Base-by-base conservation (phyloP, 1,140 invertebrate genomes). In the Apocrypta bakeri region DNA sequence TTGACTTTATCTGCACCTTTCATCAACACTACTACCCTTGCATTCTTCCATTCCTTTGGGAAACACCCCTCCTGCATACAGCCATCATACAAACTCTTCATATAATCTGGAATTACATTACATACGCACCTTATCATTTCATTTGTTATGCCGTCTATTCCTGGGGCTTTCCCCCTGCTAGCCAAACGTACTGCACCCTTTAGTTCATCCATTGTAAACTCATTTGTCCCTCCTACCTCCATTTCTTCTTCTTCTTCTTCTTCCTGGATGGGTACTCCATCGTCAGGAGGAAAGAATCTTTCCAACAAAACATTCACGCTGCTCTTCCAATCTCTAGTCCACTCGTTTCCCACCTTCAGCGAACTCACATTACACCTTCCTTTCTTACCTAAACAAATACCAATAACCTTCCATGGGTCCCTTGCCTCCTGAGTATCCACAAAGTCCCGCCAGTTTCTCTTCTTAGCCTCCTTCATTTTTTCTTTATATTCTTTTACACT, bases 31-130 rank as follows among this genome's bases (percentile, higher is more conserved):
- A 75, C 73, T 12, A 75, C 56, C 9, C 48, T 56, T 14, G 73
- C 27, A 12, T 61, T 9, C 11, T 75, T 75, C 48, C 42, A 75
- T 9, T 63, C 0, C 12, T 63, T 1, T 2, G 48, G 73, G 33
- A 75, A 75, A 17, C 29, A 1, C 4, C 73, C 73, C 27, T 56
- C 42, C 1, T 42, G 37, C 78, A 86, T 1, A 61, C 84, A 85
- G 0, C 12, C 48, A 11, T 56, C 25, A 31, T 37, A 78, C 74
- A 83, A 2, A 24, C 21, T 7, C 17, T 66, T 74, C 48, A 81
- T 0, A 25, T 31, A 66, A 1, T 37, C 42, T 0, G 73, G 73
- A 12, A 75, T 31, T 9, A n/a, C 25, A 1, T 12, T 1, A 8
- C 73, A 63, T 1, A 63, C 56, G 48, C 33, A 11, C 17, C n/a